Percentiles rank a stretch among this genome's conserved stretches.
Evolutionary conservation across 1,140 invertebrate genomes (phyloP).

Genomic region (Drosophila lowei): DNA sequence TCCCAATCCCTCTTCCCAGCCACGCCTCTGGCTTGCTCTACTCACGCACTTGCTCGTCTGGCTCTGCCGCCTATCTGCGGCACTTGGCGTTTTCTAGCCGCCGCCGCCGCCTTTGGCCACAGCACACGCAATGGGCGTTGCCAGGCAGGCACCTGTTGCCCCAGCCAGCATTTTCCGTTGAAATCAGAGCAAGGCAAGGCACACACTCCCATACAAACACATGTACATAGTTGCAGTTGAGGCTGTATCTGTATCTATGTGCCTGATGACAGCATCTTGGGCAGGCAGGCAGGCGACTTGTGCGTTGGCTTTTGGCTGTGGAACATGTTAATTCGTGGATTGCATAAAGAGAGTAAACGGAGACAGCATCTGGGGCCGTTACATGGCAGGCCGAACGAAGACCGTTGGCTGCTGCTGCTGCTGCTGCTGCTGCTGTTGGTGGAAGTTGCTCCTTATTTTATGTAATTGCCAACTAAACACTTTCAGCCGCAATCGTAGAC

Average conservation of each 20-base stretch:
- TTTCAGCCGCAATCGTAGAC: slow-evolving; percentile 57
- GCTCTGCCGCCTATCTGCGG: slow-evolving; percentile 61
- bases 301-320: slow-evolving; percentile 68
- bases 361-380: slow-evolving; percentile 37
- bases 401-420: slow-evolving; percentile 23
- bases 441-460: slow-evolving; percentile 75
- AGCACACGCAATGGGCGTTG: slow-evolving; percentile 74
- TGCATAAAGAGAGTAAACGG: slow-evolving; percentile 72
- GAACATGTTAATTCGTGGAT: slow-evolving; percentile 77
- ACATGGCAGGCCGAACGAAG: slow-evolving; percentile 52
- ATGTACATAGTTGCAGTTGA: slow-evolving; percentile 11
- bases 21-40: slow-evolving; percentile 31
- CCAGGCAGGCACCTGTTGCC: slow-evolving; percentile 72
- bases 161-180: slow-evolving; percentile 37
- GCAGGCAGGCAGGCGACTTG: slow-evolving; percentile 46
- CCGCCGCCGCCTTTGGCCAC: slow-evolving; percentile 27
- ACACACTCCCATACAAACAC: slow-evolving; percentile 3
- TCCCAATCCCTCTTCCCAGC: slow-evolving; percentile 7
- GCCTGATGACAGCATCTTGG: slow-evolving; percentile 69
- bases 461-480: slow-evolving; percentile 79
- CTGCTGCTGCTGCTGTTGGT: slow-evolving; percentile 1
- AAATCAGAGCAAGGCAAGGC: slow-evolving; percentile 76
- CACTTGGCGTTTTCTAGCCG: slow-evolving; percentile 52
- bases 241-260: slow-evolving; percentile 22
- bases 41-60: slow-evolving; percentile 47